Conservation (phyloP, 2,113 vertebrate species). For the Chaenocephalus aceratus region DNA sequence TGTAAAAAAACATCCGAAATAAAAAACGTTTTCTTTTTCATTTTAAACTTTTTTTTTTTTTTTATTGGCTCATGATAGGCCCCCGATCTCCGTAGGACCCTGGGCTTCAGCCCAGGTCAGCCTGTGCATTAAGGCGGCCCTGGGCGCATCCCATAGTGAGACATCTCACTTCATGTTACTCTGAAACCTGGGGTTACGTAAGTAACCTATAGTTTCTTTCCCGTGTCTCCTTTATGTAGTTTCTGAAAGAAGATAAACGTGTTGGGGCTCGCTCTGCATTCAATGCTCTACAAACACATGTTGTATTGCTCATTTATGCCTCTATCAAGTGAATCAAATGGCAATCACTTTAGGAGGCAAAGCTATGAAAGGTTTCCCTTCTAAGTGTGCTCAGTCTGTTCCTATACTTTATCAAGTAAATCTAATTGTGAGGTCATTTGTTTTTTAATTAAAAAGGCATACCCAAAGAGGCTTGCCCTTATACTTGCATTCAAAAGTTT, state of each 20-base stretch:
- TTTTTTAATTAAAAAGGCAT: constrained; percentile 68
- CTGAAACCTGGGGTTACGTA: no score
- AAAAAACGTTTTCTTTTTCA: no score
- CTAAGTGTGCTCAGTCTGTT: not conserved
- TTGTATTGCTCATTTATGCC: constrained; percentile 47
- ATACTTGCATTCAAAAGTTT: constrained; percentile 71
- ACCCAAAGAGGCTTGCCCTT: constrained; percentile 54
- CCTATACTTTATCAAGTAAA: constrained; percentile 15
- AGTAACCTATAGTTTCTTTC: not conserved
- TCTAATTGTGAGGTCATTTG: constrained; percentile 48
- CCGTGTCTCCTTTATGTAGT: not conserved
- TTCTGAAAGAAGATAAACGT: constrained; percentile 16
- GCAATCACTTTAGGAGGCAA: constrained; percentile 23
- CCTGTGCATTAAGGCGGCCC: no score
- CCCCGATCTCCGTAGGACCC: no score
- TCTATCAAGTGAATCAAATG: constrained; percentile 52
- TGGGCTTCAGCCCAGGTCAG: no score
- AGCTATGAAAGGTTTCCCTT: constrained; percentile 20
- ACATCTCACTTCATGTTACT: no score
- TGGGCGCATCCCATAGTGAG: no score
- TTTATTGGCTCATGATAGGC: no score
- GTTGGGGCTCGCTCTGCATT: not conserved
- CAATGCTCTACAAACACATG: constrained; percentile 46
- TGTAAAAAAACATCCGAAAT: no score
- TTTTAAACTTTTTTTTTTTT: no score